Base-by-base conservation (phyloP, 2,113 vertebrate species). In the Lophura nycthemera region DNA sequence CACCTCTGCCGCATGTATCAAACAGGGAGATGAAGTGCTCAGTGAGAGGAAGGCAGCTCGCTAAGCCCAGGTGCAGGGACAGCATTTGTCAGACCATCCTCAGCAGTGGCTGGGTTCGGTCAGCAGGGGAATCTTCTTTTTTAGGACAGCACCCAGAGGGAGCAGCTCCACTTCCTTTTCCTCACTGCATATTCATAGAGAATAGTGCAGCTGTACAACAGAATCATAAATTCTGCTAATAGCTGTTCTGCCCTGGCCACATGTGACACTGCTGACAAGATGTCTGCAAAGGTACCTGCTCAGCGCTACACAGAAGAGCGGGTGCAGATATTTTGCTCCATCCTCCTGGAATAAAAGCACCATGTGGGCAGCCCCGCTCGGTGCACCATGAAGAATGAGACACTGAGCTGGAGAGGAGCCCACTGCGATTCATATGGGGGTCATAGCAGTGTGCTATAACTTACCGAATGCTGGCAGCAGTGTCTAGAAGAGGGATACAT, bases 121-220 rank as follows among this genome's bases (percentile, higher is more conserved):
- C 92, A 72, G 78, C 85, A 64, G 16, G 76, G 83, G 90, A 96
- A 87, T 93, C 63, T 63, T 79, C 71, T 73, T 89, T 92, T 83
- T 83, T 65, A 86, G 74, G 73, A 70, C 19, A 32, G 60, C 64
- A 78, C 93, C 89, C 83, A 67, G 38, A 80, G 91, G 60, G 77
- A 95, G 36, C 25, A 93, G 81, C 52, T 86, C 85, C 88, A 90
- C 54, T 81, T 96, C 85, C 61, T 83, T 91, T 95, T 87, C 72
- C 71, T 95, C 34, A 4, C 85, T 93, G 69, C 57, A 22, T 93
- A 81, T 85, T 96, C 83, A 96, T 90, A 83, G 90, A 66, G 81
- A 91, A 14, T 27, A 24, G 19, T 45, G 66, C 15, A 8, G 32
- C n/a, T 63, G 60, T 74, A 85, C 59, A 66, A 60, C 0, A 29